Evolutionary conservation across 2,888 invertebrate genomes (phyloP).

Genomic region (Anoncus sp.): DNA sequence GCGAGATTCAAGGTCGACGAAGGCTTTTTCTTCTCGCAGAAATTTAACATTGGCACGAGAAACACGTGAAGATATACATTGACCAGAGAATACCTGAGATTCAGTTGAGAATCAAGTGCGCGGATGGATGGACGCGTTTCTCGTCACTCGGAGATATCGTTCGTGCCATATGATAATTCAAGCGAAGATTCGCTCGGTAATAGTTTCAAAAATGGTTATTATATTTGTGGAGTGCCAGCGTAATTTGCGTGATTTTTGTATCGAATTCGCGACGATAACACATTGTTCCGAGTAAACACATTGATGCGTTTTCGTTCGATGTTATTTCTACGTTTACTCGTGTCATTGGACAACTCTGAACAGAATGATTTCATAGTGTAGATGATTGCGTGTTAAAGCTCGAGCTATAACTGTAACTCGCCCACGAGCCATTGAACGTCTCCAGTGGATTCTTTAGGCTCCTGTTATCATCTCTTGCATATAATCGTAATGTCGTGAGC

Average conservation of each 20-base stretch:
- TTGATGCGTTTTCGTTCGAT: not conserved
- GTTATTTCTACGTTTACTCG: slow-evolving; percentile 4
- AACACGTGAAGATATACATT: slow-evolving; percentile 27
- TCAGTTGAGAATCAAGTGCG: slow-evolving; percentile 79
- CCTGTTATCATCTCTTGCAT: slow-evolving; percentile 37
- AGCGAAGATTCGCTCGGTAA: too few relatives aligned
- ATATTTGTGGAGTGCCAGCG: slow-evolving; percentile 23
- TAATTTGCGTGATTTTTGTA: slow-evolving; percentile 31
- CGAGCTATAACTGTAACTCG: not conserved
- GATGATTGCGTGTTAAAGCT: slow-evolving; percentile 17
- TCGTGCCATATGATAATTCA: too few relatives aligned
- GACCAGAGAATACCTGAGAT: slow-evolving; percentile 68
- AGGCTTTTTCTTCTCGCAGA: slow-evolving; percentile 50
- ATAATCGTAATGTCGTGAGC: slow-evolving; percentile 38
- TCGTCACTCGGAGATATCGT: slow-evolving; percentile 7
- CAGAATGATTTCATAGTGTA: not conserved
- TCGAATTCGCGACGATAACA: not conserved
- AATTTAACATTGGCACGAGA: slow-evolving; percentile 34
- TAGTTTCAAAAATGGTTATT: too few relatives aligned
- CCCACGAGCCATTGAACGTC: slow-evolving; percentile 33
- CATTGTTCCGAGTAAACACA: slow-evolving; percentile 6
- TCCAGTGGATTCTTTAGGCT: slow-evolving; percentile 15
- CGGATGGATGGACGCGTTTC: slow-evolving; percentile 70
- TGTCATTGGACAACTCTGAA: slow-evolving; percentile 32
- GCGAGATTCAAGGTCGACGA: slow-evolving; percentile 77